A percentile compares a stretch with the other conserved stretches of the same genome.
Conservation (phyloP, 2,113 vertebrate species). For the Dromas ardeola region DNA sequence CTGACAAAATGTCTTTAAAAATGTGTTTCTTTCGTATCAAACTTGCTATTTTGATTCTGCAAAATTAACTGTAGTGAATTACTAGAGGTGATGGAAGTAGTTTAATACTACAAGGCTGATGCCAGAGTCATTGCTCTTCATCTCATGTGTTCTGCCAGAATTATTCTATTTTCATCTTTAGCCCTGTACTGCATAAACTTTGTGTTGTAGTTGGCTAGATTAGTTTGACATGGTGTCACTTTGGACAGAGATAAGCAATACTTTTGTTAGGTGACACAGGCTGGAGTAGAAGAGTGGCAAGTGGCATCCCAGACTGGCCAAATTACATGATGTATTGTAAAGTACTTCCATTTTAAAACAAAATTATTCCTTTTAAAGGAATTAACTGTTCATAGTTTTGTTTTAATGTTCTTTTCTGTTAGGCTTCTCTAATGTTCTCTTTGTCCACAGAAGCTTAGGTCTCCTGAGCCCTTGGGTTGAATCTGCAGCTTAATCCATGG, state of each 20-base stretch:
- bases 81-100: background rate
- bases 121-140: background rate
- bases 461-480: background rate
- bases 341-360: background rate
- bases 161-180: background rate
- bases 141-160: background rate
- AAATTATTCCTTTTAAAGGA: background rate
- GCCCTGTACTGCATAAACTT: background rate
- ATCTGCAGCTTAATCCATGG: background rate
- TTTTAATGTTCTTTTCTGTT: background rate
- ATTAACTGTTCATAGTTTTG: background rate
- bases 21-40: background rate
- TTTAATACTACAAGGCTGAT: background rate
- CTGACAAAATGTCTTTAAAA: background rate
- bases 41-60: background rate
- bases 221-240: background rate
- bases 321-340: background rate
- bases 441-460: background rate
- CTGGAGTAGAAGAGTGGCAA: background rate
- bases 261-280: background rate
- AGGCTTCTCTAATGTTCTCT: background rate
- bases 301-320: background rate
- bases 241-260: background rate
- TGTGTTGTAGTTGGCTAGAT: background rate
- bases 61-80: background rate